Conservation (phyloP, 2,888 invertebrate genomes). For the Hofmannophila pseudospretella region DNA sequence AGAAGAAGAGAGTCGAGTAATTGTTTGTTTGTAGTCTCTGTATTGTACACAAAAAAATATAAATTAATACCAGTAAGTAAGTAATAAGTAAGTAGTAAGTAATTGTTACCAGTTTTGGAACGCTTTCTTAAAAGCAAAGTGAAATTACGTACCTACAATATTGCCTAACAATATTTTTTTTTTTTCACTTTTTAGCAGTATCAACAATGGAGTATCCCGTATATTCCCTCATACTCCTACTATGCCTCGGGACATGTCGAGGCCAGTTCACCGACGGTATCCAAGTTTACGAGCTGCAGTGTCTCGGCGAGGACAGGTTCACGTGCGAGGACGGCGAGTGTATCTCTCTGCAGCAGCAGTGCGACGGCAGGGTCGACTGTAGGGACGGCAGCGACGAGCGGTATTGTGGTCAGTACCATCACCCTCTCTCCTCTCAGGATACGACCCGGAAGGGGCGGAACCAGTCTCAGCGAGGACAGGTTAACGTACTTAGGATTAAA, state of each 20-base stretch:
- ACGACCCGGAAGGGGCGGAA: no score
- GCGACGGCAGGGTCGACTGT: constrained; percentile 79
- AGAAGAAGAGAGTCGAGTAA: no score
- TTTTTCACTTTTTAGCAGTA: not conserved
- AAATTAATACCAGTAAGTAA: no score
- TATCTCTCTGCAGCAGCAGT: constrained; percentile 73
- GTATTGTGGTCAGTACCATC: constrained; percentile 48
- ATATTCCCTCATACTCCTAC: constrained; percentile 15
- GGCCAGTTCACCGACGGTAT: constrained; percentile 41
- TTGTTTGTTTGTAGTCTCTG: no score
- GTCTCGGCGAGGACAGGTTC: constrained; percentile 45
- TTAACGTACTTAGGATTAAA: no score
- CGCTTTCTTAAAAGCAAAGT: no score
- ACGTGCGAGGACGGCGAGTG: constrained; percentile 66
- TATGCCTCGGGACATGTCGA: constrained; percentile 21
- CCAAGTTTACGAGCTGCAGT: constrained; percentile 39
- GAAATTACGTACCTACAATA: no score
- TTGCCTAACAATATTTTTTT: no score
- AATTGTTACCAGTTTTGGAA: no score
- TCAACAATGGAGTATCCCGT: constrained; percentile 7
- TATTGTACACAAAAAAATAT: no score
- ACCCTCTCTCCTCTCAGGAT: not conserved
- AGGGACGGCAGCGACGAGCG: constrained; percentile 79
- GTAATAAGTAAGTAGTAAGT: no score
- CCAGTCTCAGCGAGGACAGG: no score